A percentile compares a stretch with the other conserved stretches of the same genome.
phyloP scores from a whole-genome alignment of 2,113 vertebrate genomes.

The Microcebus murinus region DNA sequence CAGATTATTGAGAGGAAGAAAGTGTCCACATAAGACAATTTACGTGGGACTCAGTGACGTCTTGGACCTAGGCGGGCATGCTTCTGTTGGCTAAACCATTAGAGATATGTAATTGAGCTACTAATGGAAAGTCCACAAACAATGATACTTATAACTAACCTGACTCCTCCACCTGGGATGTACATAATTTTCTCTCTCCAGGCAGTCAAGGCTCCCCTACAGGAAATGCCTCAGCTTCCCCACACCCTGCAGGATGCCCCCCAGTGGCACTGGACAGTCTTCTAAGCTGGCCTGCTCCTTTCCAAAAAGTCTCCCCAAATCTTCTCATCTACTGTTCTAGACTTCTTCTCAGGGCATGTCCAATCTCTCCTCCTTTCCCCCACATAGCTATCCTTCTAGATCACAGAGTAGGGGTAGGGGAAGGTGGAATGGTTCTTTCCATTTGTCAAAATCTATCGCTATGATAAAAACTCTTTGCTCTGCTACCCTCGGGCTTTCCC shows the following conservation, averaged over 20 bases:
- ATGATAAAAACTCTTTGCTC: neutral
- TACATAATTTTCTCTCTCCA: neutral
- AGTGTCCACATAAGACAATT: neutral
- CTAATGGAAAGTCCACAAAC: neutral
- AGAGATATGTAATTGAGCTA: neutral
- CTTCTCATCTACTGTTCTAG: neutral
- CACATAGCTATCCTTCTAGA: neutral
- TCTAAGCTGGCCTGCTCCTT: neutral
- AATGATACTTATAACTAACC: neutral
- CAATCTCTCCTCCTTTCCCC: neutral
- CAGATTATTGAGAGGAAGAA: neutral
- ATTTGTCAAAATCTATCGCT: neutral
- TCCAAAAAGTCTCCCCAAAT: neutral
- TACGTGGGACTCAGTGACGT: neutral
- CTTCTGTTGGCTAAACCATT: neutral
- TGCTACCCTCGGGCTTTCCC: neutral
- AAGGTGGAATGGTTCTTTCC: neutral
- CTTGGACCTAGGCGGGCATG: neutral
- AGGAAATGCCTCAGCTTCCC: neutral
- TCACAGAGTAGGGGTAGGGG: neutral
- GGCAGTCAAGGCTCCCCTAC: neutral
- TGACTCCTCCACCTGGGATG: neutral
- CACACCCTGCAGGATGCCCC: neutral
- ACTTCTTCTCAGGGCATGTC: neutral
- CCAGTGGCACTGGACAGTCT: neutral